Percentiles rank a stretch among this genome's conserved stretches.
These are phyloP conservation scores for Asarcornis scutulata DNA, from an alignment of 2,113 vertebrate species.

Conservation along the genomic window DNA sequence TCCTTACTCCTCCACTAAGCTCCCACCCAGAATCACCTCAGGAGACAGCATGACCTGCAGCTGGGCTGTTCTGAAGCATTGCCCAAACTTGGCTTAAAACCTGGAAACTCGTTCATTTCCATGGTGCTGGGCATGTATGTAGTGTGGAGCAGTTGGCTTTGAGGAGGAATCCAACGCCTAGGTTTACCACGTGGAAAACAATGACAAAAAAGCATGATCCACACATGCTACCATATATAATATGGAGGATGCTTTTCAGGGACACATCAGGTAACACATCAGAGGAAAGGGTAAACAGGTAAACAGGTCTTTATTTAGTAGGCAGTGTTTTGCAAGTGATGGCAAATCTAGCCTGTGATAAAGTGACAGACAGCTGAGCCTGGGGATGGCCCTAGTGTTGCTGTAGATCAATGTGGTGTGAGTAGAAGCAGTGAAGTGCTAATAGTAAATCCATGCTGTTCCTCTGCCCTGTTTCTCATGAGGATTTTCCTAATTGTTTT, in stretches of 20 bases:
- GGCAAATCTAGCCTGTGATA: background rate
- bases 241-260: background rate
- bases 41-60: background rate
- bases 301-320: background rate
- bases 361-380: background rate
- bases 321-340: background rate
- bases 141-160: background rate
- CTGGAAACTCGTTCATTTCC: background rate
- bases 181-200: background rate
- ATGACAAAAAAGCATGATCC: background rate
- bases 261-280: background rate
- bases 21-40: background rate
- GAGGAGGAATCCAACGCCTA: background rate
- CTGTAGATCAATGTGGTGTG: background rate
- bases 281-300: background rate
- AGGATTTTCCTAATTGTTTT: background rate
- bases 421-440: background rate
- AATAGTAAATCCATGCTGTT: background rate
- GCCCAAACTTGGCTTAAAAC: background rate
- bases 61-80: rapidly evolving
- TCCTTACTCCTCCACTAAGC: background rate
- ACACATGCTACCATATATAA: background rate
- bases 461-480: background rate
- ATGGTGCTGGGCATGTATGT: background rate
- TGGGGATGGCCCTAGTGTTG: background rate